A percentile compares a stretch with the other conserved stretches of the same genome.
Conservation (phyloP, 1,140 invertebrate genomes). For the Periplaneta americana region DNA sequence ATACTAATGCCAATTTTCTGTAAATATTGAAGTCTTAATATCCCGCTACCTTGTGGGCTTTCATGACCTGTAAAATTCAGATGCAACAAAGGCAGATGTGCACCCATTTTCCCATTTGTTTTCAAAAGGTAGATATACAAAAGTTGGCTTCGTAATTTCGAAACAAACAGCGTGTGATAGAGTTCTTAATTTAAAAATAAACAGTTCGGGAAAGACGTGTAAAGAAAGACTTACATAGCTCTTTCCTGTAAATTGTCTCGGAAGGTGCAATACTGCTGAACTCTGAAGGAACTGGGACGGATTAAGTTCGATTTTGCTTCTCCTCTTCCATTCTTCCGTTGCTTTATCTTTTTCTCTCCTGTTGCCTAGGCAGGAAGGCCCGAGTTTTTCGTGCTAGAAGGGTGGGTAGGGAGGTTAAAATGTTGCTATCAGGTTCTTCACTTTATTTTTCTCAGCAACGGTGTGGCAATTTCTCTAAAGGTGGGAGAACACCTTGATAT, state of each 20-base stretch:
- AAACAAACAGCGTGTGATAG: too few relatives aligned
- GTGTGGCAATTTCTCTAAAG: not conserved
- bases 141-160: too few relatives aligned
- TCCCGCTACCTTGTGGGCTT: too few relatives aligned
- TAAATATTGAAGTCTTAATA: too few relatives aligned
- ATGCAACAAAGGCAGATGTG: too few relatives aligned
- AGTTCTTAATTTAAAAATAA: too few relatives aligned
- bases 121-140: too few relatives aligned
- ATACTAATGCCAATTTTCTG: too few relatives aligned
- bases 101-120: too few relatives aligned
- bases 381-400: not conserved
- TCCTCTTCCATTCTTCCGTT: not conserved
- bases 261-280: not conserved
- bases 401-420: not conserved
- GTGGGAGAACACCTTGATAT: not conserved
- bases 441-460: not conserved
- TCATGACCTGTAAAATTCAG: too few relatives aligned
- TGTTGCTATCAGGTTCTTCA: not conserved
- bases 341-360: not conserved
- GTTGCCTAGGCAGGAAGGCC: not conserved
- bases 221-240: not conserved
- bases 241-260: not conserved
- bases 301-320: not conserved
- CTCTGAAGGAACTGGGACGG: not conserved
- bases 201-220: not conserved